Evolutionary conservation across 2,113 vertebrate genomes (phyloP), one percentile per base, ranked within the genome.

Genomic region (Suncus etruscus): DNA sequence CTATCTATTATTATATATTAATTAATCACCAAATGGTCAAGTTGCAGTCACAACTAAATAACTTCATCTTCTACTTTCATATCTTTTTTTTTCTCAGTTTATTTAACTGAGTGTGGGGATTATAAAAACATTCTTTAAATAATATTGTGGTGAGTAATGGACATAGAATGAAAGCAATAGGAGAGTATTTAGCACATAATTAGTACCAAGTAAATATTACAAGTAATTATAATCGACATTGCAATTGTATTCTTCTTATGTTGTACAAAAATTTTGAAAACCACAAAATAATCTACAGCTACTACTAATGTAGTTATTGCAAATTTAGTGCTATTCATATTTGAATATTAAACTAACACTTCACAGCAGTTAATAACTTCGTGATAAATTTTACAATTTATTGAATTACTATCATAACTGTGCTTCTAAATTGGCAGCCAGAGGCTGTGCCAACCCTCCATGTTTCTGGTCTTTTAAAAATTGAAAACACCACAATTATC

Each of bases 271-370:
- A 90, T 81, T 66, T 48, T 48, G 65, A 90, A 9, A 39, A 78
- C 12, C 58, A 45, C 24, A 79, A 80, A 86, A 29, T 5, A 39
- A 3, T 39, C 39, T 8, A 54, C 58, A 22, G 22, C 14, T 61
- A 15, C 15, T 4, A 61, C 58, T 20, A 61, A 61, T 61, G 58
- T 22, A 61, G 7, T 54, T 54, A 3, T 54, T 54, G 51, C 3
- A 54, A 54, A 54, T 61, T 77, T 39, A 68, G 29, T 83, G 72
- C 66, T 63, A 12, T 24, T 11, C 11, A 70, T 32, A 11, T 89
- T 15, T 81, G 76, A 11, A 32, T 25, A 58, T 80, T 73, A 68
- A 94, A 88, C 18, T 77, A 86, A 68, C 2, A 83, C 39, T 82
- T 84, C 31, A 68, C 8, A 78, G 32, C 6, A 83, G 54, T 77